These are phyloP conservation scores for Ditula angustiorana DNA, from an alignment of 2,888 invertebrate species.

Conservation along the genomic window DNA sequence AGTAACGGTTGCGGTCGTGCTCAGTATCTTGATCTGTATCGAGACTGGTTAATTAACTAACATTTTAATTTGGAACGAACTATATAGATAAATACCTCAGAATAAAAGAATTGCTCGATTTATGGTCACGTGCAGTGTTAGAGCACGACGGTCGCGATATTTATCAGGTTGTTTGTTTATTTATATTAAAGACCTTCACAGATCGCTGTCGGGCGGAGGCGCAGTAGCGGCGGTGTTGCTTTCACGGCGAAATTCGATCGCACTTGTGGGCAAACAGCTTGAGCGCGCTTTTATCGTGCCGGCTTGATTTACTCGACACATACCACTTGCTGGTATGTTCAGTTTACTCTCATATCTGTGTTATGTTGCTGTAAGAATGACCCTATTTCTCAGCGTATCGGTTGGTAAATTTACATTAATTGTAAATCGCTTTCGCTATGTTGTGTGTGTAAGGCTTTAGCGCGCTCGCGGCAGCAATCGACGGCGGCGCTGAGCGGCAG, in stretches of 20 bases:
- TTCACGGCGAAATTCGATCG: constrained; percentile 23
- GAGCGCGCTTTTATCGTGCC: constrained; percentile 7
- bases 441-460: constrained; percentile 7
- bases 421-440: constrained; percentile 26
- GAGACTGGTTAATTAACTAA: constrained; percentile 58
- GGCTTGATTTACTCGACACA: constrained; percentile 2
- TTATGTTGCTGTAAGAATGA: background rate
- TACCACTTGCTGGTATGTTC: background rate
- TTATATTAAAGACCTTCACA: constrained; percentile 50
- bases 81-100: constrained; percentile 54
- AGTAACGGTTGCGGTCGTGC: constrained; percentile 44
- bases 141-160: constrained; percentile 61
- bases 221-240: constrained; percentile 37
- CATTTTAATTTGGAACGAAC: constrained; percentile 68
- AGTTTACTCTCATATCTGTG: background rate
- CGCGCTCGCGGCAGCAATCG: constrained; percentile 43
- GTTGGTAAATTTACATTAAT: background rate
- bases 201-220: constrained; percentile 40
- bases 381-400: background rate
- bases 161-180: constrained; percentile 70
- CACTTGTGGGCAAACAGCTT: constrained; percentile 9
- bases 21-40: constrained; percentile 57
- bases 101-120: constrained; percentile 73
- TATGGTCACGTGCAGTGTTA: constrained; percentile 69
- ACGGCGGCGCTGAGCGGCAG: constrained; percentile 50